Base-by-base conservation (phyloP, 2,797 vertebrate species). In the Enteromius unitaeniatus region DNA sequence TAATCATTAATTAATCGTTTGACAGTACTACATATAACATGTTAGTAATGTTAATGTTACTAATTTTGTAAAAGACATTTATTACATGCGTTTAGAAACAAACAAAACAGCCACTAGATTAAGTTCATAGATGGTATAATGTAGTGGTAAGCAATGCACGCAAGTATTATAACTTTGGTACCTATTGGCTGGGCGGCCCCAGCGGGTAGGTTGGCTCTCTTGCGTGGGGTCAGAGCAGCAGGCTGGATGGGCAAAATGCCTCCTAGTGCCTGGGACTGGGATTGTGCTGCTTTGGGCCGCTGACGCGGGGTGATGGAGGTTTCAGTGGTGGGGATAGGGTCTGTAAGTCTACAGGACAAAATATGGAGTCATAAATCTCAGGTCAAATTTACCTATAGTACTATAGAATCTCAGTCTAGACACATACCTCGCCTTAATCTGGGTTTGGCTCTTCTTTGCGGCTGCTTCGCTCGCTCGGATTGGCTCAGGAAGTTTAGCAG, bases 251-350 rank as follows among this genome's bases (percentile, higher is more conserved):
- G 97, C 78, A 99, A 90, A 84, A 99, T 99, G 58, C 98, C 97
- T 76, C 96, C 95, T 81, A 93, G 88, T 6, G 94, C 84, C 89
- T 95, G 96, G 13, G 96, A 93, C 77, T 98, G 97, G 5, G 97
- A 94, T 89, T 99, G 98, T 51, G 95, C 96, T 37, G 98, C 97
- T 94, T 99, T 99, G 85, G 98, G 98, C 86, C 98, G 95, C 94
- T 99, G 98, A 62, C 98, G 96, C 55, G 98, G 98, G 1, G 97
- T 97, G 89, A 99, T 99, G 90, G 98, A 99, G 1, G 98, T 99
- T 94, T 99, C 98, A 78, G 96, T 99, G 2, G 98, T 97, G 84
- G 97, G 97, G 91, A 99, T 95, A 78, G 97, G 97, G 91, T 99
- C 98, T 4, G 97, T 99, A 90, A 99, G 94, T 92, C 98, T 99